phyloP scores from a whole-genome alignment of 2,888 invertebrate genomes.

The Eremobia ochroleuca region DNA sequence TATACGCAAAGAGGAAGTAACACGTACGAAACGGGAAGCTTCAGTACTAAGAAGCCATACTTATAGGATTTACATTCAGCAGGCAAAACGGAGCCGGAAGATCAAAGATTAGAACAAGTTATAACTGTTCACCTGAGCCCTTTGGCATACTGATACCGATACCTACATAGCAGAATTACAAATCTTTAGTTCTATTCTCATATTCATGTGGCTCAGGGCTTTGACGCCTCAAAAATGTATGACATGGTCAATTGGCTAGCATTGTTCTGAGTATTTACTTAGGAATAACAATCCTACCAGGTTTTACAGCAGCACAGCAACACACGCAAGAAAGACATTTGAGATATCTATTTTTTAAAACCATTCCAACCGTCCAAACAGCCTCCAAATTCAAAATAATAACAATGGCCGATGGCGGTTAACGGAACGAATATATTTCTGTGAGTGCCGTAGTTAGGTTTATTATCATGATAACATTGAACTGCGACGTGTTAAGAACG shows the following conservation, averaged over 20 bases:
- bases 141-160: conserved; percentile 17
- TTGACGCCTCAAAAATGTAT: not conserved
- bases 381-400: conserved; percentile 63
- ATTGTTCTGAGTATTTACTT: not conserved
- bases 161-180: not conserved
- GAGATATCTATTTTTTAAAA: conserved; percentile 53
- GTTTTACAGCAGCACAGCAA: not conserved
- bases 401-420: conserved; percentile 54
- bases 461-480: conserved; percentile 23
- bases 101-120: conserved; percentile 15
- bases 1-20: conserved; percentile 40
- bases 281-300: not conserved
- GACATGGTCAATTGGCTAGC: not conserved
- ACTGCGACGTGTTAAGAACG: not conserved
- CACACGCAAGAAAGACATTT: conserved; percentile 42
- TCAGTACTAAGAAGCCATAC: conserved; percentile 30
- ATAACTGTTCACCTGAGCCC: not conserved
- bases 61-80: conserved; percentile 25
- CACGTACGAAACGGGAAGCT: conserved; percentile 54
- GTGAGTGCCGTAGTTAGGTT: conserved; percentile 39
- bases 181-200: not conserved
- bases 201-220: not conserved
- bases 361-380: conserved; percentile 53
- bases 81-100: conserved; percentile 16
- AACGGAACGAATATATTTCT: conserved; percentile 52